Conservation (phyloP, 2,113 vertebrate species). For the Ailuropoda melanoleuca region DNA sequence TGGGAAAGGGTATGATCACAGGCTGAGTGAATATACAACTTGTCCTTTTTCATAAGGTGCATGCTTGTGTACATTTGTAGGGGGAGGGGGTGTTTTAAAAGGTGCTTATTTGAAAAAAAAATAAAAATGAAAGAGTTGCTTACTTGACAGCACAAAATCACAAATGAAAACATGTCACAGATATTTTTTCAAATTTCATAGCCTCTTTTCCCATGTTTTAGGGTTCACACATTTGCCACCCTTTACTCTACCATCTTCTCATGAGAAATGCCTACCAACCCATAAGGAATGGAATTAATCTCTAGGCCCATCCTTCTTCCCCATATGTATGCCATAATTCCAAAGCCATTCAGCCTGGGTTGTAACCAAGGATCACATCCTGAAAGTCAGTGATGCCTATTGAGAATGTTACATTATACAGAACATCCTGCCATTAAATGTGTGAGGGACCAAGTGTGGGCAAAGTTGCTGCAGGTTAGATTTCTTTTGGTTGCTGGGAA, state of each 20-base stretch:
- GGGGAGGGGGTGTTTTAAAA: not conserved
- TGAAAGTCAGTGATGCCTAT: not conserved
- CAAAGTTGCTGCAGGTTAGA: not conserved
- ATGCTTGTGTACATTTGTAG: not conserved
- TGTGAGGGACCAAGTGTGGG: not conserved
- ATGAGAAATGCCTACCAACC: not conserved
- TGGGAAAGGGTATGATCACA: not conserved
- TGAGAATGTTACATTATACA: not conserved
- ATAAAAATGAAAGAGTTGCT: not conserved
- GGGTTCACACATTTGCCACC: not conserved
- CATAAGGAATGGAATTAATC: not conserved
- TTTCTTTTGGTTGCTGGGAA: not conserved
- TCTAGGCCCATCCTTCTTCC: not conserved
- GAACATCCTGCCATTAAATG: not conserved
- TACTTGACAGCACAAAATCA: not conserved
- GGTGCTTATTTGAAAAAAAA: not conserved
- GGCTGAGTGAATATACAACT: not conserved
- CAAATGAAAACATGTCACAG: not conserved
- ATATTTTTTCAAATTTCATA: not conserved
- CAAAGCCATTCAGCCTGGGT: not conserved
- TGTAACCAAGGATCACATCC: not conserved
- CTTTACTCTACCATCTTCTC: not conserved
- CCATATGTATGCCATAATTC: not conserved
- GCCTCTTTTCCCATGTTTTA: not conserved
- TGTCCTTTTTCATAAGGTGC: not conserved